Evolutionary conservation across 2,113 vertebrate species (phyloP).

Genomic region (Mus spicilegus): DNA sequence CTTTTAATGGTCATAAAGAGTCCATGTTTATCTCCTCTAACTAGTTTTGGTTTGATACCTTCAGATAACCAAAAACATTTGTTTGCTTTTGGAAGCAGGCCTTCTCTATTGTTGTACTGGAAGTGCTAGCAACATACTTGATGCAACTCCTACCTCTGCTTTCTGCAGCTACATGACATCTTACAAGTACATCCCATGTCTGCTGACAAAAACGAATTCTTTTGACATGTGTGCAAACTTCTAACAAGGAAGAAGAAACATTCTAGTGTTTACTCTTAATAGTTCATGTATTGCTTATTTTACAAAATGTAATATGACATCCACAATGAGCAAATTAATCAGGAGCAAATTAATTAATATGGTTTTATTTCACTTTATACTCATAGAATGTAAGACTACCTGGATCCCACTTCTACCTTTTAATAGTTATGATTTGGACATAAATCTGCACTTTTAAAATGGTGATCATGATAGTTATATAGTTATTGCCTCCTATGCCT

Average conservation of each 20-base stretch:
- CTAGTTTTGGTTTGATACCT: neutral
- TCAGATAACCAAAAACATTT: neutral
- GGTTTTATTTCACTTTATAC: conserved; percentile 27
- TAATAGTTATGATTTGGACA: conserved; percentile 1
- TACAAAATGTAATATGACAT: neutral
- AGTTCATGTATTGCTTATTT: neutral
- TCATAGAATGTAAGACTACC: neutral
- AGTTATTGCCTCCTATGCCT: neutral
- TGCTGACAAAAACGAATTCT: neutral
- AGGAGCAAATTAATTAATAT: neutral
- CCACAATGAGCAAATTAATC: neutral
- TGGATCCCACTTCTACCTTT: neutral
- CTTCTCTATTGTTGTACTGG: neutral
- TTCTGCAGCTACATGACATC: neutral
- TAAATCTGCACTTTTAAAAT: conserved; percentile 3
- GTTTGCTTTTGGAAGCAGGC: neutral
- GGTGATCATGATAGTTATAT: neutral
- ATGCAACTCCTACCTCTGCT: neutral
- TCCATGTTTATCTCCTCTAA: neutral
- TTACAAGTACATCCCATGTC: neutral
- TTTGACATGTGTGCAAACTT: conserved; percentile 19
- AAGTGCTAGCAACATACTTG: neutral
- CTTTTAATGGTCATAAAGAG: neutral
- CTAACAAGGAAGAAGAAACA: neutral
- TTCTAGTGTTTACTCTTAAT: neutral